Evolutionary conservation across 1,140 invertebrate genomes (phyloP), one percentile per base, ranked within the genome.

Genomic region (Trachymyrmex septentrionalis): DNA sequence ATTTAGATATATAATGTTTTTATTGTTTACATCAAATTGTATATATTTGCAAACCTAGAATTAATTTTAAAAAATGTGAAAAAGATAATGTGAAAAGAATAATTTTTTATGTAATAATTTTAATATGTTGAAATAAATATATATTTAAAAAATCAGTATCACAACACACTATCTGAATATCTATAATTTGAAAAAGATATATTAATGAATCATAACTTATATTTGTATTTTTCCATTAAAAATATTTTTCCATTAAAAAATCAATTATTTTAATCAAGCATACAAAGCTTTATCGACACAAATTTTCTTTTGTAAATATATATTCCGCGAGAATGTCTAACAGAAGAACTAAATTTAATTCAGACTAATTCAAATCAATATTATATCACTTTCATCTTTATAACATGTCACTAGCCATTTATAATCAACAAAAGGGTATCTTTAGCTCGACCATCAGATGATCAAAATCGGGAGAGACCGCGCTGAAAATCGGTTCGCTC

Each of bases 401-500:
- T 4, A 82, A 44, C 4, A 5, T 24, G 30, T 55, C 12, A 30
- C 24, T 82, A 73, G 27, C 24, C 5, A 30, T 21, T 48, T 21
- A 16, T 34, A 12, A 0, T 10, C 53, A 34, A 63, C 27, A 73
- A 72, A 82, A 61, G 34, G 9, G 2, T 67, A 53, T 61, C 69
- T 82, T 61, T 72, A 55, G 16, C 21, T 27, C 10, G 24, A 50
- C 34, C 14, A 59, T 71, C 16, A 38, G 24, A 21, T 61, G 27
- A 27, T 30, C 21, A 30, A 78, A 85, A 55, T 66, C 73, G 9
- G 1, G 30, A 76, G 69, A 75, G 71, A 78, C 44, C 48, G 21
- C 12, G 82, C 21, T 27, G 72, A 85, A 85, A 85, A 77, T 85
- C 48, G 64, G 59, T 50, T 24, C 10, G 44, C 44, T 4, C 61